These are phyloP conservation scores for Polyergus mexicanus DNA, from an alignment of 1,140 invertebrate species.

Conservation along the genomic window DNA sequence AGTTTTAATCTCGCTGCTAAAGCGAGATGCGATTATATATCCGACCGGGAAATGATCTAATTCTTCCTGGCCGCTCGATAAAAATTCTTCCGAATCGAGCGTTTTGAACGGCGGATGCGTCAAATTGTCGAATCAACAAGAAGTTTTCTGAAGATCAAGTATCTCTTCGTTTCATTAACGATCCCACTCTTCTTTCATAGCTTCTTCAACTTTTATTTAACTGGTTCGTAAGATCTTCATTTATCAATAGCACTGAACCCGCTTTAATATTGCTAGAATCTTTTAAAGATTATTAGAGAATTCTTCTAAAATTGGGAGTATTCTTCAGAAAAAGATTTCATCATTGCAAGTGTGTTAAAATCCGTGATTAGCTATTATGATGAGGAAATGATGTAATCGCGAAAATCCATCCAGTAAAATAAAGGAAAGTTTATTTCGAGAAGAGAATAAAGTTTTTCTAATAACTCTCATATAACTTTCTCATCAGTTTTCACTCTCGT, in stretches of 20 bases:
- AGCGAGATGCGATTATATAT: constrained; percentile 13
- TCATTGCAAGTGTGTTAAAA: neutral
- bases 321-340: neutral
- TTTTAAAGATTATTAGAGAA: neutral
- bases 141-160: neutral
- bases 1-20: neutral
- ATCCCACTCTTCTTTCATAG: neutral
- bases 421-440: neutral
- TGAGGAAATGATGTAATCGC: neutral
- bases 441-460: neutral
- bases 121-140: constrained; percentile 11
- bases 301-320: neutral
- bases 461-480: neutral
- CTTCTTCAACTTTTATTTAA: neutral
- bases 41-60: neutral
- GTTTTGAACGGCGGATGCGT: neutral
- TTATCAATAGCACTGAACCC: no score
- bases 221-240: neutral
- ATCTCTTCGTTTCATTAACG: neutral
- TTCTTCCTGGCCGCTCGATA: constrained; percentile 12
- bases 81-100: constrained; percentile 7
- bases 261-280: neutral
- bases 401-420: neutral
- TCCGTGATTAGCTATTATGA: neutral
- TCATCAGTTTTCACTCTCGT: neutral